Evolutionary conservation across 2,113 vertebrate genomes (phyloP).

Genomic region (Notiomystis cincta): DNA sequence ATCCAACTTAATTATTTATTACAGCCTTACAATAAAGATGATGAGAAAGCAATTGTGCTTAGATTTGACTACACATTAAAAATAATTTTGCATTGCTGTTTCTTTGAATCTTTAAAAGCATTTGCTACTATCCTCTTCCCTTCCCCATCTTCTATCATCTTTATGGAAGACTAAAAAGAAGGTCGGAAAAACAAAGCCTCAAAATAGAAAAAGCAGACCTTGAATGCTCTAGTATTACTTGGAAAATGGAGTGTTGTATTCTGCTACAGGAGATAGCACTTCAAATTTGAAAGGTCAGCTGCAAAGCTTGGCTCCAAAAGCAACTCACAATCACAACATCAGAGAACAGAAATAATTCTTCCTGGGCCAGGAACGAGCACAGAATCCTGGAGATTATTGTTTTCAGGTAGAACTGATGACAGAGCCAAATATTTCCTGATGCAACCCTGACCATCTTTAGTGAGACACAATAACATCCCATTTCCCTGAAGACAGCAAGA

Average conservation of each 20-base stretch:
- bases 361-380: neutral
- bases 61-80: neutral
- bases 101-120: neutral
- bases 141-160: neutral
- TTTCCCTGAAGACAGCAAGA: neutral
- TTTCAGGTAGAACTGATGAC: neutral
- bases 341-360: neutral
- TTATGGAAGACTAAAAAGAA: neutral
- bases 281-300: conserved; percentile 37
- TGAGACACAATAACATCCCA: neutral
- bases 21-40: neutral
- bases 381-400: neutral
- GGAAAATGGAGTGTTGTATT: neutral
- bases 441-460: neutral
- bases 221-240: neutral
- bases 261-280: neutral
- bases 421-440: neutral
- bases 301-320: conserved; percentile 34
- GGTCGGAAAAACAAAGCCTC: neutral
- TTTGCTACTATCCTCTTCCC: neutral
- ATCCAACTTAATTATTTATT: conserved; percentile 23
- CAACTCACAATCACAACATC: neutral
- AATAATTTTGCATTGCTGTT: neutral
- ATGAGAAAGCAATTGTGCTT: neutral
- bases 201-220: conserved; percentile 12